Evolutionary conservation across 2,797 vertebrate species (phyloP), one percentile per base, ranked within the genome.

Genomic region (Alosa sapidissima): DNA sequence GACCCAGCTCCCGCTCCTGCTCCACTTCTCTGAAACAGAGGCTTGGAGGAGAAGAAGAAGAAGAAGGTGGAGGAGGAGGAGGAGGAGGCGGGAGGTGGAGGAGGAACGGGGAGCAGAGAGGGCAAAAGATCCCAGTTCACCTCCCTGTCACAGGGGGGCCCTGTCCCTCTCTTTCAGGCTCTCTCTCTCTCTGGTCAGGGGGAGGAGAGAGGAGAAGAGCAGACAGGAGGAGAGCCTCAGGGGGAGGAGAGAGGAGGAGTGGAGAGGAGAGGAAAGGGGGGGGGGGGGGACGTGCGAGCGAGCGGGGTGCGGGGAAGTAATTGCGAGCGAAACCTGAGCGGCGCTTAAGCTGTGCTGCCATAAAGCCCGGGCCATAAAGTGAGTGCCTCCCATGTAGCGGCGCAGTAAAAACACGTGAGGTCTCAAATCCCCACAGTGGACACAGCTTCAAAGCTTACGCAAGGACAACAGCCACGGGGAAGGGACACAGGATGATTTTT

Each of bases 361-460:
- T 95, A 95, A 95, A 95, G 91, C 89, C 86, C 5, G 8, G 89
- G 90, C 92, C 90, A 89, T 97, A 94, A 93, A 93, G 92, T 89
- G 83, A 90, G 94, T 92, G 90, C 93, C 95, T 94, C 92, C 92
- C 91, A 92, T 95, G 94, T 93, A 93, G 93, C 91, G 89, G 88
- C 88, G 90, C 90, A 91, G 90, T 93, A 93, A 94, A 93, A 93
- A 92, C 91, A 92, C 86, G 91, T 93, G 90, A 92, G 93, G 92
- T 92, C 93, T 91, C 87, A 88, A 91, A 90, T 91, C 90, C 92
- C 91, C 87, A 90, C 85, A 86, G 92, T 92, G 68, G 68, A 75
- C 33, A 36, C 68, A 41, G 68, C 68, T 75, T 75, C 68, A 75
- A 75, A 75, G 68, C 68, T 75, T 75, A 75, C 68, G 68, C 68